Conservation (phyloP, 2,113 vertebrate species). For the Sminthopsis crassicaudata region DNA sequence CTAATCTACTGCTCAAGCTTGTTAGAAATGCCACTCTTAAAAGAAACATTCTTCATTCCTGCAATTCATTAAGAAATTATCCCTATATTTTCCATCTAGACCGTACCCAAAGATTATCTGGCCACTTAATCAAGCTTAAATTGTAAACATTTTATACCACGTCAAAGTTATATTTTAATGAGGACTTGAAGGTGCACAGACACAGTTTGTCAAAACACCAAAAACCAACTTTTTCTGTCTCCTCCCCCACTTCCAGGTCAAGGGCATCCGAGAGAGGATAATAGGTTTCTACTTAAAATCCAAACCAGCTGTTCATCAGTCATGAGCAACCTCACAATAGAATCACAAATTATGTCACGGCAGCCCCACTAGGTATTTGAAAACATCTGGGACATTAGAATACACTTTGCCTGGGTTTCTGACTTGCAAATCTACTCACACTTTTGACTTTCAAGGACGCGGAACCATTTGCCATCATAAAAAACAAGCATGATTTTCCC, state of each 20-base stretch:
- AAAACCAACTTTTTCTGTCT: slow-evolving; percentile 2
- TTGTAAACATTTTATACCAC: slow-evolving; percentile 52
- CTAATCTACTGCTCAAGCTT: slow-evolving; percentile 80
- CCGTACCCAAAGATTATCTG: slow-evolving; percentile 76
- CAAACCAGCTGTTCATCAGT: slow-evolving; percentile 28
- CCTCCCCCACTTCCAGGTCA: not conserved
- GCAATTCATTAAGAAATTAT: slow-evolving; percentile 79
- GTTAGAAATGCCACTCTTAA: slow-evolving; percentile 74
- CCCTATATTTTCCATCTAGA: slow-evolving; percentile 69
- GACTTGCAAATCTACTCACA: not conserved
- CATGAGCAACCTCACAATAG: not conserved
- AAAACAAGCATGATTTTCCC: slow-evolving; percentile 12
- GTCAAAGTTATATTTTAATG: slow-evolving; percentile 60
- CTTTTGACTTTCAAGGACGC: not conserved
- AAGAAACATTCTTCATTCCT: slow-evolving; percentile 72
- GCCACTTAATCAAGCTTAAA: slow-evolving; percentile 59
- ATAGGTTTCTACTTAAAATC: slow-evolving; percentile 7
- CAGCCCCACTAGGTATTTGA: not conserved
- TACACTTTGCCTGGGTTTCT: slow-evolving; percentile 13
- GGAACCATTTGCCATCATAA: not conserved
- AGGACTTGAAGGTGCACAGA: slow-evolving; percentile 51
- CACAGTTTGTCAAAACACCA: slow-evolving; percentile 27
- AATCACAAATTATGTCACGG: slow-evolving; percentile 14
- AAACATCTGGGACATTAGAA: not conserved
- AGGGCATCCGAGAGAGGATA: not conserved